Evolutionary conservation across 2,113 vertebrate species (phyloP), one percentile per base, ranked within the genome.

Genomic region (Heliornis fulica): DNA sequence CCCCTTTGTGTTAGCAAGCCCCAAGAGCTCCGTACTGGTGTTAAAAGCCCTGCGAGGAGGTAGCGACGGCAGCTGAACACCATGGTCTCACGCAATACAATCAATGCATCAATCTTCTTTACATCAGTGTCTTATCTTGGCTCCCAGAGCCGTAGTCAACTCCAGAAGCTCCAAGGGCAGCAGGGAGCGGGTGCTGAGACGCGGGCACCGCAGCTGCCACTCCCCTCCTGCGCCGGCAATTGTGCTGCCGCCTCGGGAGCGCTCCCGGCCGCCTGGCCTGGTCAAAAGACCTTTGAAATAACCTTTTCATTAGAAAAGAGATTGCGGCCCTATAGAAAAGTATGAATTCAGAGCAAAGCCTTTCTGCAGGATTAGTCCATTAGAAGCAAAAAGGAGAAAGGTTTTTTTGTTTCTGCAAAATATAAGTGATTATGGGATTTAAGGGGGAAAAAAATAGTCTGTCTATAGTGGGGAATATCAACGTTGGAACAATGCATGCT

Each of bases 341-440:
- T 78, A 71, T 26, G 74, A 92, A 96, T 95, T 95, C 93, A 91
- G 65, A 91, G 81, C 60, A 89, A 96, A 96, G 94, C 83, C 70
- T 85, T 95, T 95, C 89, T 87, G 74, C 45, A 1, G 91, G 96
- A 96, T 96, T 97, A 97, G 81, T 36, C 81, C 40, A 3, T 93
- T 84, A 82, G 72, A 89, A 77, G 86, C 20, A 15, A 93, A 83
- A 81, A 90, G 54, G 86, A 96, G 86, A 96, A 96, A 91, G 86
- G 78, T 25, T 90, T 88, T 97, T 82, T 97, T 93, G 77, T 95
- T 86, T 77, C 68, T 54, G 86, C 16, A 75, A 95, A 94, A 94
- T 78, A 82, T 94, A 94, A 95, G 87, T 72, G 96, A 93, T 95
- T 95, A 95, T 1, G 1, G 94, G 95, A 91, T 95, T 96, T 95